Evolutionary conservation across 2,113 vertebrate genomes (phyloP).

Genomic region (Silurus glanis): DNA sequence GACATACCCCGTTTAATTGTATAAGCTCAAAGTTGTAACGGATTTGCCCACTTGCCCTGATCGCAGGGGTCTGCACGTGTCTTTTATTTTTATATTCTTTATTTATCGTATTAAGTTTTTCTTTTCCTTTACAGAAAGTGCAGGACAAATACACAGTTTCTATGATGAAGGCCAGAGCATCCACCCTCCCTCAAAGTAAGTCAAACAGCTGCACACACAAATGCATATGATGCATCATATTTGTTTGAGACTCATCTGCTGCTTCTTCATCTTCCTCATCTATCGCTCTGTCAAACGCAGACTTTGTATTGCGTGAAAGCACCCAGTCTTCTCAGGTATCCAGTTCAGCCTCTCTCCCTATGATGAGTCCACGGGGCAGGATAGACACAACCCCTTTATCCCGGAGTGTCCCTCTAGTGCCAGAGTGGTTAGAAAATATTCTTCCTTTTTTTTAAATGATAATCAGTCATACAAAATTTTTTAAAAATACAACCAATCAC

Average conservation of each 20-base stretch:
- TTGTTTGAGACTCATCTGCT: not conserved
- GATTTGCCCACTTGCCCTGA: constrained; percentile 33
- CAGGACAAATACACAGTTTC: constrained; percentile 78
- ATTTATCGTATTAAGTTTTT: not conserved
- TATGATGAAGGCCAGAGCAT: constrained; percentile 76
- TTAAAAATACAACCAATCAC: not conserved
- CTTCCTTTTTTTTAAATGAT: not conserved
- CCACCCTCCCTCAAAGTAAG: constrained; percentile 86
- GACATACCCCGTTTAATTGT: constrained; percentile 40
- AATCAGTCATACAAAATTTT: not conserved
- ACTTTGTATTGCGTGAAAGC: constrained; percentile 80
- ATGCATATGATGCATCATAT: not conserved
- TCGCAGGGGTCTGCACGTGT: constrained; percentile 13
- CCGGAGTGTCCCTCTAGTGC: constrained; percentile 71
- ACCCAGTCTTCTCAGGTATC: constrained; percentile 52
- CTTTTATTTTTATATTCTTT: not conserved
- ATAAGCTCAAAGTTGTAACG: constrained; percentile 33
- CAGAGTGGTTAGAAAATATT: constrained; percentile 76
- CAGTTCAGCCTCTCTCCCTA: constrained; percentile 73
- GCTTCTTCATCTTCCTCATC: not conserved
- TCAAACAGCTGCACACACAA: constrained; percentile 44
- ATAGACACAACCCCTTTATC: constrained; percentile 72
- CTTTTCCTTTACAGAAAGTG: constrained; percentile 74
- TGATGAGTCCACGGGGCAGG: constrained; percentile 67
- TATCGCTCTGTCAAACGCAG: constrained; percentile 61